Conservation (phyloP, 2,888 invertebrate genomes). For the Mesorhabditis spiculigera region DNA sequence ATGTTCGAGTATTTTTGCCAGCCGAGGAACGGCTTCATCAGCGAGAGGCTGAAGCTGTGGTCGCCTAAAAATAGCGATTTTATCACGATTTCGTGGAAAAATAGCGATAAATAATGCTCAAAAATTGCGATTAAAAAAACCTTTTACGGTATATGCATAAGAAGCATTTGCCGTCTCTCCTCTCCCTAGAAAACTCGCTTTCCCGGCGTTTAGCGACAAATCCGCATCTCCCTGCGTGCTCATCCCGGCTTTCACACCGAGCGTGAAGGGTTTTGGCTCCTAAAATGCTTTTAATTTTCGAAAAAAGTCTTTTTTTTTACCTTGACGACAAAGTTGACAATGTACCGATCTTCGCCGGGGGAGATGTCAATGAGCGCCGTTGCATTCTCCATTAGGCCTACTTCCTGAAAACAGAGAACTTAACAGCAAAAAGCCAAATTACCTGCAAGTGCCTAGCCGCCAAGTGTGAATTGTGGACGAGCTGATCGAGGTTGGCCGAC, state of each 20-base stretch:
- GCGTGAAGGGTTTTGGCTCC: conserved; percentile 24
- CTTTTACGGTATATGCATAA: conserved; percentile 50
- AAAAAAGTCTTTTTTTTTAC: conserved; percentile 66
- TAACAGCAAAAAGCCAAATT: neutral
- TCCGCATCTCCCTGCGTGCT: conserved; percentile 53
- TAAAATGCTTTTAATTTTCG: neutral
- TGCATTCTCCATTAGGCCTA: conserved; percentile 82
- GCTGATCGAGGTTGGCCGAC: conserved; percentile 79
- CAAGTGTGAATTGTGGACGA: conserved; percentile 45
- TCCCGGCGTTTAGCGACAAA: conserved; percentile 37
- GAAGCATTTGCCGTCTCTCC: conserved; percentile 44
- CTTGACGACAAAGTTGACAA: conserved; percentile 81
- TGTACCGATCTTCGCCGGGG: conserved; percentile 62
- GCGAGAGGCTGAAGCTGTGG: conserved; percentile 75
- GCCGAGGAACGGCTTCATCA: conserved; percentile 77
- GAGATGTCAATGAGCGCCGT: conserved; percentile 83
- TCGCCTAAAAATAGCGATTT: conserved; percentile 62
- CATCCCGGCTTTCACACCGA: conserved; percentile 51
- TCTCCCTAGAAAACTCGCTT: conserved; percentile 42
- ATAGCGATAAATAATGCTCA: conserved; percentile 4
- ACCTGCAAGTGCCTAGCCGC: conserved; percentile 52
- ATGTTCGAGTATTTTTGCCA: conserved; percentile 59
- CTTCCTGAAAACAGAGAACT: conserved; percentile 33
- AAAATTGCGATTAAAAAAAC: conserved; percentile 7
- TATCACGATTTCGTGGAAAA: neutral